A percentile compares a stretch with the other conserved stretches of the same genome.
Evolutionary conservation across 2,113 vertebrate species (phyloP).

Genomic region (Burhinus oedicnemus): DNA sequence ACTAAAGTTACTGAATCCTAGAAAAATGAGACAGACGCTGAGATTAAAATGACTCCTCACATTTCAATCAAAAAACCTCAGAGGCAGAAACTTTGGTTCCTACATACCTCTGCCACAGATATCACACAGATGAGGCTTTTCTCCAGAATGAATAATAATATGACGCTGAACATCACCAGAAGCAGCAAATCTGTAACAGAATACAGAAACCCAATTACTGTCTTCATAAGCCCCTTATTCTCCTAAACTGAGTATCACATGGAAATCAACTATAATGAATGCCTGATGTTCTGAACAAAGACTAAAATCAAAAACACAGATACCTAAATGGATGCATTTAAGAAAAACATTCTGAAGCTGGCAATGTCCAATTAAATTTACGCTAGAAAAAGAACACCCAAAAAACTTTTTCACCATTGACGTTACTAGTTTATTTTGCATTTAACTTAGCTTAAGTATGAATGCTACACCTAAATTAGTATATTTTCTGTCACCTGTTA

Average conservation of each 20-base stretch:
- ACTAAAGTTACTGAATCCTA: conserved; percentile 96
- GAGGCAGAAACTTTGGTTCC: neutral
- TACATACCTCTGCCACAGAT: conserved; percentile 91
- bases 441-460: neutral
- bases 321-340: neutral
- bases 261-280: neutral
- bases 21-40: neutral
- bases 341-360: neutral
- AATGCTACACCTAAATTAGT: neutral
- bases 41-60: neutral
- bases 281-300: neutral
- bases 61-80: neutral
- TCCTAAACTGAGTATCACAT: neutral
- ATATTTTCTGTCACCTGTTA: neutral
- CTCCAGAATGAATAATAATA: conserved; percentile 94
- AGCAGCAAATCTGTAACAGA: conserved; percentile 87
- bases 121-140: conserved; percentile 94
- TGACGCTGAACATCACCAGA: conserved; percentile 96
- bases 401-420: neutral
- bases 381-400: neutral
- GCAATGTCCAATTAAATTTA: neutral
- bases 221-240: neutral
- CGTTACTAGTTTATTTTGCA: neutral
- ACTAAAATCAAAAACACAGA: neutral
- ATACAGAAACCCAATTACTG: neutral